Percentiles rank a stretch among this genome's conserved stretches.
Evolutionary conservation across 2,797 vertebrate genomes (phyloP).

Genomic region (Falco cherrug): DNA sequence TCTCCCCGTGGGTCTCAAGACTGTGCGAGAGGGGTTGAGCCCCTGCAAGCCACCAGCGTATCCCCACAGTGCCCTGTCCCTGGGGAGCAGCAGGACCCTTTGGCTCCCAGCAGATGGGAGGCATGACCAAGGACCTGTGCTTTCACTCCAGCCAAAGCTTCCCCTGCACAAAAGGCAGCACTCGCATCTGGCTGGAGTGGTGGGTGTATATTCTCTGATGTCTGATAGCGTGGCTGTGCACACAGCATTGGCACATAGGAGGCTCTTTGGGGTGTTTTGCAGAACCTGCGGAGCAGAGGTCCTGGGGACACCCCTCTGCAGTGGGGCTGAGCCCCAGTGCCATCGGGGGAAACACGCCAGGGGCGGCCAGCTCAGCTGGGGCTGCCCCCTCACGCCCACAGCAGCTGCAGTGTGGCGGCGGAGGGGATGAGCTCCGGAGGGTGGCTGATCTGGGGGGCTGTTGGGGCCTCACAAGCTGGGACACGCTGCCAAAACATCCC

Average conservation of each 20-base stretch:
- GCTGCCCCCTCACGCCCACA: background rate
- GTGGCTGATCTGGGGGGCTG: background rate
- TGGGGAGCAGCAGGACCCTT: background rate
- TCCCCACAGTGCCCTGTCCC: background rate
- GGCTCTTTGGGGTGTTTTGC: background rate
- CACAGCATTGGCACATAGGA: accelerated
- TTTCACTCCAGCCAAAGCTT: background rate
- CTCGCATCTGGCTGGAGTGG: background rate
- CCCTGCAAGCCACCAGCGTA: background rate
- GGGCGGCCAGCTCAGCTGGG: background rate
- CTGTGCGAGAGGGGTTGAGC: background rate
- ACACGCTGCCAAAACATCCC: background rate
- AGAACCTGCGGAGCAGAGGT: background rate
- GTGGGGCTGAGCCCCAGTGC: background rate
- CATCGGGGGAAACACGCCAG: background rate
- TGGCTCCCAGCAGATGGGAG: too few species aligned
- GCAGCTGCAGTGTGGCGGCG: too few species aligned
- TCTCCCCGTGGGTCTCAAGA: background rate
- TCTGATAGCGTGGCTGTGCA: background rate
- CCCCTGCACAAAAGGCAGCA: background rate
- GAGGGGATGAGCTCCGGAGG: background rate
- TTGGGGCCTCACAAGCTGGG: too few species aligned
- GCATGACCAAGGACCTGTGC: background rate
- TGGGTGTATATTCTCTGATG: background rate
- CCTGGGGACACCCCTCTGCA: background rate